These are phyloP conservation scores for Tokudaia tokunoshimensis DNA, from an alignment of 2,797 vertebrate species.

Conservation along the genomic window DNA sequence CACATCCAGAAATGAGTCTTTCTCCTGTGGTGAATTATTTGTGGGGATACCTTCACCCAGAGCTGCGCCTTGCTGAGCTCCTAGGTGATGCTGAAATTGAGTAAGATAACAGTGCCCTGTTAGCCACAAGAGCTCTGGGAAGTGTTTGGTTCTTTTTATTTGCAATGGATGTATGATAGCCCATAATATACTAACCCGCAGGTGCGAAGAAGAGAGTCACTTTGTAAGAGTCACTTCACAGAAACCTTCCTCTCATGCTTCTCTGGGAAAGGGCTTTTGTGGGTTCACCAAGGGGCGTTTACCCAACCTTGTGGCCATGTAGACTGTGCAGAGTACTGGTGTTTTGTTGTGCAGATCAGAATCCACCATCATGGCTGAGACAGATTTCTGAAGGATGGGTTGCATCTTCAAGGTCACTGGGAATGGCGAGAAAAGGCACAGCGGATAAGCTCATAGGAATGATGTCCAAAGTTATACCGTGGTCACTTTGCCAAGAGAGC, in stretches of 20 bases:
- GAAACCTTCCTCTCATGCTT: not conserved
- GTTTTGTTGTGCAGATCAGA: not conserved
- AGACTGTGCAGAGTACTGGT: not conserved
- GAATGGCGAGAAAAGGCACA: not conserved
- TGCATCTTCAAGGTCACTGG: not conserved
- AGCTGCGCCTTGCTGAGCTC: not conserved
- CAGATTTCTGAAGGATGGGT: not conserved
- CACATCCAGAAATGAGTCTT: not conserved
- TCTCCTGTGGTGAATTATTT: not conserved
- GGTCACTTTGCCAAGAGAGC: too few species aligned
- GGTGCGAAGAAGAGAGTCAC: not conserved
- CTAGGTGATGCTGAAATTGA: not conserved
- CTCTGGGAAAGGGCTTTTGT: not conserved
- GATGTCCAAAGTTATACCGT: not conserved
- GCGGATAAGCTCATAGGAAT: not conserved
- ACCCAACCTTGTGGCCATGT: not conserved
- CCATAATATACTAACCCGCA: not conserved
- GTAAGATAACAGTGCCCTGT: not conserved
- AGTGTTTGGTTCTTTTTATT: not conserved
- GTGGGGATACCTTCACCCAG: not conserved
- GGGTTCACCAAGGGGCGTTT: not conserved
- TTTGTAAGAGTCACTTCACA: not conserved
- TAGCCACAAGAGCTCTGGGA: not conserved
- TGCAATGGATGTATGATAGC: not conserved
- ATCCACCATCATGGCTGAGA: not conserved